Evolutionary conservation across 64 coral and sea anemone species (phyloP).

Genomic region (Pocillopora damicornis): DNA sequence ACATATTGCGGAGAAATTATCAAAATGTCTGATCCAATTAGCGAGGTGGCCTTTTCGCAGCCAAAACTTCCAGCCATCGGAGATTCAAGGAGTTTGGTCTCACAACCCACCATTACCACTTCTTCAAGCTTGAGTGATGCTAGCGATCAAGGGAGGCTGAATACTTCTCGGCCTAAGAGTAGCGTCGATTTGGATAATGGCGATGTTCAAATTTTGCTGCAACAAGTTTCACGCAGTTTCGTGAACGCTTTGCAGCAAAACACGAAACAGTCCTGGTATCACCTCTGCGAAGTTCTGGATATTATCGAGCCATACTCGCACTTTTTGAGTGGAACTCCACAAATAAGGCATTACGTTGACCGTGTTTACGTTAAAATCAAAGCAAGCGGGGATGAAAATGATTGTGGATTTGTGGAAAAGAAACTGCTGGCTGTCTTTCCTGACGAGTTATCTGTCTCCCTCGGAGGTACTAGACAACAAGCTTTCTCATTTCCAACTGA

Average conservation of each 20-base stretch:
- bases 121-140: neutral
- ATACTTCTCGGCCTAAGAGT: neutral
- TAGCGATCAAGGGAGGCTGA: conserved; percentile 34
- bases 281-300: conserved; percentile 73
- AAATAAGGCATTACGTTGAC: conserved; percentile 87
- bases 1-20: neutral
- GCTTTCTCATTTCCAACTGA: conserved; percentile 30
- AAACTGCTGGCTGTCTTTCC: conserved; percentile 61
- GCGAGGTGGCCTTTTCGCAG: conserved; percentile 40
- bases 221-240: conserved; percentile 65
- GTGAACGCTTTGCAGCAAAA: conserved; percentile 78
- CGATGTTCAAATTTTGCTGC: conserved; percentile 53
- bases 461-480: neutral
- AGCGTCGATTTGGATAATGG: conserved; percentile 30
- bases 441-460: conserved; percentile 27
- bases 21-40: conserved; percentile 44
- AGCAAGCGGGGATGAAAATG: conserved; percentile 35
- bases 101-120: conserved; percentile 14
- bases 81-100: conserved; percentile 65
- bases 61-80: conserved; percentile 84
- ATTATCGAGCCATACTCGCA: conserved; percentile 77
- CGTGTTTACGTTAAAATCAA: conserved; percentile 45
- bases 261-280: conserved; percentile 57
- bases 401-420: conserved; percentile 28
- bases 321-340: conserved; percentile 51